Evolutionary conservation across 1,140 invertebrate species (phyloP).

Genomic region (Drosophila fuyamai): DNA sequence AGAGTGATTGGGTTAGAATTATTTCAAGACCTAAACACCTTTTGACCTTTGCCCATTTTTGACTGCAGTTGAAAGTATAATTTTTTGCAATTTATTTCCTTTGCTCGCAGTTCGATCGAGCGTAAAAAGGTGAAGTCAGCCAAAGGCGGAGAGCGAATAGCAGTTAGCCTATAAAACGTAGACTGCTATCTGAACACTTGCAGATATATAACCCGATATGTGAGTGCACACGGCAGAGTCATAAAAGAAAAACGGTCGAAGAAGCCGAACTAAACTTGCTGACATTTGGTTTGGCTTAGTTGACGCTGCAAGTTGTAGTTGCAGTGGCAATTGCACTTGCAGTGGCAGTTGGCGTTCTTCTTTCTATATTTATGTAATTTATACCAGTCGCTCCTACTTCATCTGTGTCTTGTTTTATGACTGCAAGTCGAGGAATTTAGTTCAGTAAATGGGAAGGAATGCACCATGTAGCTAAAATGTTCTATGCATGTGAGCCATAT

Average conservation of each 20-base stretch:
- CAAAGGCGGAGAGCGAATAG: conserved; percentile 58
- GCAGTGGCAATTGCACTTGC: conserved; percentile 20
- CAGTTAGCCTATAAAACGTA: conserved; percentile 73
- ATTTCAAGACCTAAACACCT: neutral
- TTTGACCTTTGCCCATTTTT: neutral
- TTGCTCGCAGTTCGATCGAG: conserved; percentile 52
- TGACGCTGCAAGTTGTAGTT: conserved; percentile 54
- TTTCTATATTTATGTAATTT: conserved; percentile 41
- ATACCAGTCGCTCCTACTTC: conserved; percentile 18
- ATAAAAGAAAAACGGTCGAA: conserved; percentile 41
- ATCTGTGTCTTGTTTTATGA: conserved; percentile 34
- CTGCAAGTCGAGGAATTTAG: conserved; percentile 18
- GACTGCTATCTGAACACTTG: conserved; percentile 22
- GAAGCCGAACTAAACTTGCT: conserved; percentile 61
- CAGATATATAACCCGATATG: conserved; percentile 29
- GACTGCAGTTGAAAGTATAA: neutral
- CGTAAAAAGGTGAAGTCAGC: conserved; percentile 75
- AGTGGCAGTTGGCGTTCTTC: conserved; percentile 26
- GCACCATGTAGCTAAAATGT: conserved; percentile 17
- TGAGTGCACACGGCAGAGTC: conserved; percentile 37
- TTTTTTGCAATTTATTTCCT: conserved; percentile 19
- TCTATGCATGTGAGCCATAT: neutral
- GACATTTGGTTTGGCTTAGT: conserved; percentile 71
- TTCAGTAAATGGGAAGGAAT: conserved; percentile 8
- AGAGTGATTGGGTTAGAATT: conserved; percentile 3